Conservation (phyloP, 2,113 vertebrate species). For the Axis porcinus region DNA sequence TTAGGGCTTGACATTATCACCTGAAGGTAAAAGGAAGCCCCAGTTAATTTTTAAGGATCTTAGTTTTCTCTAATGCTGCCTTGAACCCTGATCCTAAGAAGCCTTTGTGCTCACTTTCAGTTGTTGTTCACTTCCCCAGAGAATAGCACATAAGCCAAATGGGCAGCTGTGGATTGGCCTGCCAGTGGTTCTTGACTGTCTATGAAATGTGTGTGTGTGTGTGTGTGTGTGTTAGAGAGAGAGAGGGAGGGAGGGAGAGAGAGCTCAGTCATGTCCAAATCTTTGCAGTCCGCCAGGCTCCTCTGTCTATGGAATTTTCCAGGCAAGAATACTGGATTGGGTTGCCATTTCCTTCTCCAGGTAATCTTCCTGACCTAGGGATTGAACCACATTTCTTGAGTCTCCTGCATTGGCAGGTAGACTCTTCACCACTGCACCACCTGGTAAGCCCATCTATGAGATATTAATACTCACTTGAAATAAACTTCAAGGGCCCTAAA, state of each 20-base stretch:
- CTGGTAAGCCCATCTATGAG: background rate
- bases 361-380: background rate
- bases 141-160: background rate
- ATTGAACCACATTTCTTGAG: background rate
- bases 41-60: background rate
- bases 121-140: background rate
- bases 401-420: background rate
- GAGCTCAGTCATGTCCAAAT: background rate
- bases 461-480: background rate
- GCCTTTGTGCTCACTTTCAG: background rate
- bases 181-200: background rate
- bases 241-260: accelerated
- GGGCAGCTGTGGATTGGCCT: background rate
- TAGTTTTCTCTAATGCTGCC: background rate
- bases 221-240: background rate
- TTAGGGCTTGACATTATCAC: background rate
- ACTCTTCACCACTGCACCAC: background rate
- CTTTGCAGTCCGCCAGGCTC: background rate
- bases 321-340: background rate
- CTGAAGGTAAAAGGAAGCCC: background rate
- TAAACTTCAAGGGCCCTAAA: background rate
- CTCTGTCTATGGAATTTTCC: background rate
- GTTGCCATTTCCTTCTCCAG: background rate
- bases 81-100: background rate
- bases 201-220: background rate